Conservation (phyloP, 92 coral and sea anemone genomes). For the Montipora capitata region DNA sequence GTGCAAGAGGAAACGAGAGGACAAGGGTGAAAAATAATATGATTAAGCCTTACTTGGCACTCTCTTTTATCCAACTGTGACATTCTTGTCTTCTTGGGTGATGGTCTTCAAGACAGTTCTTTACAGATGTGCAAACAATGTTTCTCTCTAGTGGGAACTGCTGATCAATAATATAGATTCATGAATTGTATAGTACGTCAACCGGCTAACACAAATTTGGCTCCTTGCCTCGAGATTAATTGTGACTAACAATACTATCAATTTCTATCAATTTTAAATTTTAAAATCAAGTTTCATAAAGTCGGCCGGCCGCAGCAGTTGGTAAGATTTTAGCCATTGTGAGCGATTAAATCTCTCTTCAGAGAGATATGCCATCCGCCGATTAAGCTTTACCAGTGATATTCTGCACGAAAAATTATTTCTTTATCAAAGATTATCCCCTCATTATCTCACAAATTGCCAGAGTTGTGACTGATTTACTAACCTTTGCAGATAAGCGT, state of each 20-base stretch:
- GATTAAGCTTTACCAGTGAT: background rate
- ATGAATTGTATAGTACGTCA: background rate
- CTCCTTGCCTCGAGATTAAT: conserved; percentile 17
- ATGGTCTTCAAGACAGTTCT: background rate
- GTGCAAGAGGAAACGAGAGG: background rate
- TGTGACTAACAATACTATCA: background rate
- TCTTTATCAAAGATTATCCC: background rate
- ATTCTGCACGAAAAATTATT: background rate
- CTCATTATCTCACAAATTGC: background rate
- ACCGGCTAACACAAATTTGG: conserved; percentile 1
- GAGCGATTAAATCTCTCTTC: background rate
- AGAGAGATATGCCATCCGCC: background rate
- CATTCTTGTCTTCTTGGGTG: background rate
- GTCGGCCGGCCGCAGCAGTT: background rate
- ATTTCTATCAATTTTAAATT: background rate
- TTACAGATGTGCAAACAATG: conserved; percentile 28
- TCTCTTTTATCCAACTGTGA: too few species aligned
- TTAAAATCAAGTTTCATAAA: background rate
- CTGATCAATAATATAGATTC: background rate
- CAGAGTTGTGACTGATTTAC: background rate
- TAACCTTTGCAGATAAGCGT: background rate
- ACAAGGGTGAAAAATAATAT: background rate
- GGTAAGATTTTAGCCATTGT: background rate
- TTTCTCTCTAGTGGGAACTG: background rate
- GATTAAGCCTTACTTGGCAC: background rate